These are phyloP conservation scores for Psittacula cyanocephala DNA, from an alignment of 2,113 vertebrate genomes.

Conservation along the genomic window DNA sequence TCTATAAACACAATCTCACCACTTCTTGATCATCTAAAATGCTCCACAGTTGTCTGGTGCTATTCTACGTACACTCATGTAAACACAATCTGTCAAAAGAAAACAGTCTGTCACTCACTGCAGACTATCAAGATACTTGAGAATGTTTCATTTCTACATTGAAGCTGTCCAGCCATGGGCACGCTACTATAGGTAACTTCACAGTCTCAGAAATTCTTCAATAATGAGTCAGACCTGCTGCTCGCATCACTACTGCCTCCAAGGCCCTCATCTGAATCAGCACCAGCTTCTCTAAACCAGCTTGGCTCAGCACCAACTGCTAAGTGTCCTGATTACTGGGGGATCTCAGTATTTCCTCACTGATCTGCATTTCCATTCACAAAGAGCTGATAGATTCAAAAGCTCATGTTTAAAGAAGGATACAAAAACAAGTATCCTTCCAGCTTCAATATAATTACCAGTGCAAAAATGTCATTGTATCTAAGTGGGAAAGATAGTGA, in stretches of 20 bases:
- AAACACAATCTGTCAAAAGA: neutral
- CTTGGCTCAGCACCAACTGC: neutral
- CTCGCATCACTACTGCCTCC: neutral
- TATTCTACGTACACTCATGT: neutral
- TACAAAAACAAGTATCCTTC: neutral
- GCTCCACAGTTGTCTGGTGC: neutral
- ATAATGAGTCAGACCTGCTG: neutral
- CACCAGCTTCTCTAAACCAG: neutral
- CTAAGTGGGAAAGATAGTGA: neutral
- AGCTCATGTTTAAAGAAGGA: neutral
- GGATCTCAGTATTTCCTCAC: neutral
- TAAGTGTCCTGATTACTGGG: neutral
- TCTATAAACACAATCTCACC: neutral
- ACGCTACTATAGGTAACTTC: neutral
- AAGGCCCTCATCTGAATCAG: neutral
- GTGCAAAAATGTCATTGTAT: neutral
- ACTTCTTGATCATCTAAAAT: neutral
- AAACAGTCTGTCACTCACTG: neutral
- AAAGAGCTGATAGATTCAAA: neutral
- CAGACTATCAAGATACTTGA: neutral
- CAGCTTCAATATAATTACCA: neutral
- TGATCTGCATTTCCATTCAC: neutral
- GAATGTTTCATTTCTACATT: neutral
- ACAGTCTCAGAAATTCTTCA: neutral
- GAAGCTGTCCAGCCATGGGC: neutral